A percentile compares a stretch with the other conserved stretches of the same genome.
phyloP scores from a whole-genome alignment of 2,797 vertebrate genomes.

The Hippoglossus hippoglossus region DNA sequence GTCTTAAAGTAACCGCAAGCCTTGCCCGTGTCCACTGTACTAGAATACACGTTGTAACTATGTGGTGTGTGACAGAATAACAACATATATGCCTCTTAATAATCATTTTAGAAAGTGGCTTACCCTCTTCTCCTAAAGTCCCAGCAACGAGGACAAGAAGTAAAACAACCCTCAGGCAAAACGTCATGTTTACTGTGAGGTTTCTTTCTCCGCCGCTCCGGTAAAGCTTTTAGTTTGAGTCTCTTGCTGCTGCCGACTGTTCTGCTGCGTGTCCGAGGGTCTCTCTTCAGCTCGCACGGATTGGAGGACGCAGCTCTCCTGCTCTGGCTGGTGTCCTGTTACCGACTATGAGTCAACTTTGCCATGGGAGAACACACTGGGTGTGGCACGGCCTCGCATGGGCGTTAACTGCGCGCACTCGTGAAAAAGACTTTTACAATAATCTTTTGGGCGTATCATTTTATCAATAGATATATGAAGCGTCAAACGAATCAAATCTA shows the following conservation, averaged over 20 bases:
- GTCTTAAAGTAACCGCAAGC: too few species aligned
- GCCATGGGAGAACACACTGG: neutral
- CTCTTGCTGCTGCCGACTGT: too few species aligned
- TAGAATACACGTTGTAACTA: too few species aligned
- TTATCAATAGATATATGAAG: too few species aligned
- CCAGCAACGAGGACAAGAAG: conserved; percentile 31
- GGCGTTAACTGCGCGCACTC: too few species aligned
- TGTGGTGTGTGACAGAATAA: too few species aligned
- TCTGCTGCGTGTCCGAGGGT: neutral
- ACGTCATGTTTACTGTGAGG: conserved; percentile 43
- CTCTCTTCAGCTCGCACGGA: neutral
- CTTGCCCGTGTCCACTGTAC: too few species aligned
- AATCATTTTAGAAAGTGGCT: neutral
- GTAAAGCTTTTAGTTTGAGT: neutral
- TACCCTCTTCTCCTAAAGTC: neutral
- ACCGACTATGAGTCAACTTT: conserved; percentile 1
- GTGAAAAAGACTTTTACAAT: too few species aligned
- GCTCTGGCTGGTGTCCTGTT: conserved; percentile 29
- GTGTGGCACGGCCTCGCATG: conserved; percentile 16
- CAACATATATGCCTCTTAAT: too few species aligned
- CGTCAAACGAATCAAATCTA: too few species aligned
- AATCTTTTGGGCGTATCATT: too few species aligned
- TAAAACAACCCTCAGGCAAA: neutral
- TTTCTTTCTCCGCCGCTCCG: neutral
- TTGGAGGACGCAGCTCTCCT: neutral